Base-by-base conservation (phyloP, 2,797 vertebrate genomes). In the Gouania willdenowi region DNA sequence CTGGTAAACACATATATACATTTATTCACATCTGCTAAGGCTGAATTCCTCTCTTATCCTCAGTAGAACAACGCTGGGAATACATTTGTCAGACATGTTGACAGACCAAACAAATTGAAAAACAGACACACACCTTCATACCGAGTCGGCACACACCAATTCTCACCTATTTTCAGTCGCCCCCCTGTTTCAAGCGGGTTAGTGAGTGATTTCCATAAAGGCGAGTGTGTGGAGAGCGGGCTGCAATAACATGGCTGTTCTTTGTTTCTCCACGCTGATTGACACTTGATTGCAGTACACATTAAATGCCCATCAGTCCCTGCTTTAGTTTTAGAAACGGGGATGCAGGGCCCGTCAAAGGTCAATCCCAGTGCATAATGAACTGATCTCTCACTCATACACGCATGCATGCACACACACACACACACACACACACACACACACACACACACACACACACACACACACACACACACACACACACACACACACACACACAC, bases 251-350 rank as follows among this genome's bases (percentile, higher is more conserved):
- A 73, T 41, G 47, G 62, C 73, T 52, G 68, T 51, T 74, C 79
- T 86, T 87, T 87, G 85, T 88, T 83, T 85, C 66, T 60, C 41
- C 13, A 8, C 25, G 21, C 71, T 85, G 85, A 88, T 75, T 88
- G 86, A 84, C 84, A 74, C 46, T 65, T 77, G 81, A 84, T 84
- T 81, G 81, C 59, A 22, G 61, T 37, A 66, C 74, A 67, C 79
- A 87, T 88, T 88, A 89, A 88, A 86, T 66, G 70, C 65, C 83
- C 78, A 86, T 87, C 85, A 87, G 75, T 43, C 62, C 61, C 61
- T 38, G 79, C 68, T 78, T 87, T 84, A 83, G 67, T 71, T 78
- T 70, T 62, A 41, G 65, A 77, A 77, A 69, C 55, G 27, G 42
- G 37, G 68, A 71, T 70, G 70, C 65, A 54, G 38, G 55, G 66